Evolutionary conservation across 2,888 invertebrate genomes (phyloP).

Genomic region (Drosophila kuntzei): DNA sequence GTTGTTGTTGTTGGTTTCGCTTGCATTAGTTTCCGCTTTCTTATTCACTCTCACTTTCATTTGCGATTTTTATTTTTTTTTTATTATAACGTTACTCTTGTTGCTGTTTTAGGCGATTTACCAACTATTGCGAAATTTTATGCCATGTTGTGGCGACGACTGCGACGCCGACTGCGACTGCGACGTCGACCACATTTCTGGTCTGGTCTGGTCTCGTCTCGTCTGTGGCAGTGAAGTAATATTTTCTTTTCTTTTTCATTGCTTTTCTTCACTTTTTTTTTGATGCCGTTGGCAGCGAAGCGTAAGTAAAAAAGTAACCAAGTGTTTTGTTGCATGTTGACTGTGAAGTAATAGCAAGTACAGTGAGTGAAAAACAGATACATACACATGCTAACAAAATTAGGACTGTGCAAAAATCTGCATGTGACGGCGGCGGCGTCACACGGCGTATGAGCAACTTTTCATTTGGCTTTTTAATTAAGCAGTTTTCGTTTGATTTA

Average conservation of each 20-base stretch:
- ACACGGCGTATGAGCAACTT: constrained; percentile 59
- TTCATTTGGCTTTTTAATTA: constrained; percentile 59
- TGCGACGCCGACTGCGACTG: constrained; percentile 9
- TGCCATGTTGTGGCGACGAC: constrained; percentile 57
- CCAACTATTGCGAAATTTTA: constrained; percentile 83
- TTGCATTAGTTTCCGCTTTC: constrained; percentile 84
- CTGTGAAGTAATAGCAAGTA: constrained; percentile 69
- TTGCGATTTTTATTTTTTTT: constrained; percentile 60
- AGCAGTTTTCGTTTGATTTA: constrained; percentile 33
- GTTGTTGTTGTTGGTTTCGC: constrained; percentile 50
- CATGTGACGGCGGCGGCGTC: too few species aligned
- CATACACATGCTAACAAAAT: constrained; percentile 42
- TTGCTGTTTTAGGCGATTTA: constrained; percentile 67
- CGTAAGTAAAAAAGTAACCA: constrained; percentile 70
- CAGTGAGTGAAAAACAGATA: constrained; percentile 6
- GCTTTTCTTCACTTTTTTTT: constrained; percentile 50
- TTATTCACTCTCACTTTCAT: constrained; percentile 86
- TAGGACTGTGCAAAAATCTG: too few species aligned
- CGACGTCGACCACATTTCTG: constrained; percentile 71
- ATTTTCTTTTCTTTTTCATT: constrained; percentile 68
- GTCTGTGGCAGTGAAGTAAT: constrained; percentile 82
- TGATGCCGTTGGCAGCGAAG: constrained; percentile 58
- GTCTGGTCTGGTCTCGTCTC: constrained; percentile 68
- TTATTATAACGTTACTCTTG: constrained; percentile 30
- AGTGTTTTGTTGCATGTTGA: constrained; percentile 52